Evolutionary conservation across 2,797 vertebrate species (phyloP), one percentile per base, ranked within the genome.

Genomic region (Chaenodraco wilsoni): DNA sequence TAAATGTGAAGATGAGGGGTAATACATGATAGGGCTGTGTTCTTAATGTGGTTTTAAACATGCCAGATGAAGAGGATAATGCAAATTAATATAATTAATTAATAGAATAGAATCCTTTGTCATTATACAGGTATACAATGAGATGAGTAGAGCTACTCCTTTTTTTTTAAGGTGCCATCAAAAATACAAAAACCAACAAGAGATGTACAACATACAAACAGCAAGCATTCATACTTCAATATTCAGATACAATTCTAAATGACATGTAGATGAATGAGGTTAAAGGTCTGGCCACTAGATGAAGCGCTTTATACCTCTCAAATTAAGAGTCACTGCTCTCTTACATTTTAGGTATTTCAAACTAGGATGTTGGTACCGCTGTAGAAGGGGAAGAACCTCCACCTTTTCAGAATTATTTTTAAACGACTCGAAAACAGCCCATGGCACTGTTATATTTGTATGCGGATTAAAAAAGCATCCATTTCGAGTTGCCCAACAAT

Each of bases 221-320:
- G 27, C 27, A 27, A 27, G 27, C 27, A 27, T 27, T 27, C 27
- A 27, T 27, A 27, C 3, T 3, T 27, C 3, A 3, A 3, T 27
- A 23, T 23, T 23, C 23, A 23, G 23, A 23, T 23, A 23, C 23
- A 23, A 23, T 23, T 23, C 23, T 23, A 23, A 23, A 23, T 23
- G 23, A 54, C 10, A 8, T n/a, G 41, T 7, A 52, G 44, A 45
- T 5, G 2, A 27, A 16, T 37, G 31, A 31, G 27, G 40, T 49
- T 56, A 6, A 51, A 13, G 16, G 2, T 5, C 60, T 19, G 19
- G 0, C 31, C 86, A 75, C 79, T 63, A 75, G 86, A 62, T 76
- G 81, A 63, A 11, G 19, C 19, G 0, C 14, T 62, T 23, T 59
- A 2, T n/a, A 9, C 14, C 27, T 50, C 4, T 59, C 41, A 7